Conservation (phyloP, 2,797 vertebrate species). For the Poecilia wingei region DNA sequence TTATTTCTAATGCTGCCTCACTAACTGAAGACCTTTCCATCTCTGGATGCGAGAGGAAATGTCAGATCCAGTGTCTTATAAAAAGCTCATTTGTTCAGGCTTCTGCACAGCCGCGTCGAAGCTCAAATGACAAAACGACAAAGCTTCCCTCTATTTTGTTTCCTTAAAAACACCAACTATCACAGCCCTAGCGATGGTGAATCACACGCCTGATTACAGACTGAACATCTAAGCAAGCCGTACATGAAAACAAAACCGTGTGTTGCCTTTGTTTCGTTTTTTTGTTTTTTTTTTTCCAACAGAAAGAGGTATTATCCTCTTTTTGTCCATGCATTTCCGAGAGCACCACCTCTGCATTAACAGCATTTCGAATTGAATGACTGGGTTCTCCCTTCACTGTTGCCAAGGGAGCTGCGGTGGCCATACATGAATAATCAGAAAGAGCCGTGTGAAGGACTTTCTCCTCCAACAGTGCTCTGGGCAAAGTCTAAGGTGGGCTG, state of each 20-base stretch:
- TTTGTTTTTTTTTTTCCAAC: not conserved
- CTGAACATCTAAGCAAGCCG: not conserved
- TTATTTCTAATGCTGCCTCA: not conserved
- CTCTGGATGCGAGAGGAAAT: not conserved
- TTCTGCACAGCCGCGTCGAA: constrained; percentile 7
- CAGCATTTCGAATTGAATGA: constrained; percentile 30
- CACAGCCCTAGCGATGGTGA: constrained; percentile 1
- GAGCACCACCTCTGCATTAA: constrained; percentile 27
- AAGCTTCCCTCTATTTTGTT: constrained; percentile 12
- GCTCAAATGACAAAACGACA: constrained; percentile 33
- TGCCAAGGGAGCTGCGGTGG: constrained; percentile 85
- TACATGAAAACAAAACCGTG: not conserved
- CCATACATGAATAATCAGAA: constrained; percentile 84
- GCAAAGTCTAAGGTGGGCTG: constrained; percentile 74
- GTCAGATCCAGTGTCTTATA: not conserved
- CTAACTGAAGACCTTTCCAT: constrained; percentile 12
- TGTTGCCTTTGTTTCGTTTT: not conserved
- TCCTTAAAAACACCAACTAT: constrained; percentile 17
- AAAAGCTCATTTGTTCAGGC: constrained; percentile 4
- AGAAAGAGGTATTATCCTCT: constrained; percentile 9
- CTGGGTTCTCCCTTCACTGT: constrained; percentile 63
- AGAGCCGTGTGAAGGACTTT: constrained; percentile 65
- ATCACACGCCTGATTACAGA: constrained; percentile 1
- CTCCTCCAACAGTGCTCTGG: constrained; percentile 80
- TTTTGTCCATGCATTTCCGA: constrained; percentile 2